Conservation (phyloP, 2,888 invertebrate genomes). For the Netelia fuscicornis region DNA sequence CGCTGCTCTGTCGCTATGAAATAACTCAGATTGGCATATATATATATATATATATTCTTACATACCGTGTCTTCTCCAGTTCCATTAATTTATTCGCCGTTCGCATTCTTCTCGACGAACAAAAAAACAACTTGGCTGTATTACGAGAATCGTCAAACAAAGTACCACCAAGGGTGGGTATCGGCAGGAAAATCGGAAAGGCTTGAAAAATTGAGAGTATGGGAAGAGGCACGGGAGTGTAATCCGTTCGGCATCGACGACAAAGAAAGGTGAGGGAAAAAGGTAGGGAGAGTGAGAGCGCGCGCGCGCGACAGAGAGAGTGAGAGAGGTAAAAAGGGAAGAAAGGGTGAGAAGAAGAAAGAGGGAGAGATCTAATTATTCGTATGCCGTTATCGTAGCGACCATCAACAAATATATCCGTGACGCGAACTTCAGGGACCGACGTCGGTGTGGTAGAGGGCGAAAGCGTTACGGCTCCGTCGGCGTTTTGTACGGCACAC, state of each 20-base stretch:
- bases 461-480: background rate
- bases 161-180: background rate
- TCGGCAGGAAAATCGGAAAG: background rate
- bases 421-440: slow-evolving; percentile 72
- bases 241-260: background rate
- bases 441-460: background rate
- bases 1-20: slow-evolving; percentile 34
- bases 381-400: slow-evolving; percentile 74
- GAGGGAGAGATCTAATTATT: slow-evolving; percentile 75
- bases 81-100: slow-evolving; percentile 13
- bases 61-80: background rate
- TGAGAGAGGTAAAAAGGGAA: background rate
- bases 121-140: slow-evolving; percentile 5
- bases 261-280: background rate
- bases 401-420: slow-evolving; percentile 73
- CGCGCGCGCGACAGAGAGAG: background rate
- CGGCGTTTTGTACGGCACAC: slow-evolving; percentile 1
- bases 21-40: slow-evolving; percentile 4
- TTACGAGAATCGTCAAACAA: slow-evolving; percentile 25
- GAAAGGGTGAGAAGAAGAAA: background rate
- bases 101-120: slow-evolving; percentile 19
- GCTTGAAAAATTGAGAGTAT: background rate
- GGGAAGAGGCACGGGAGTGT: background rate
- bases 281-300: background rate
- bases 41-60: slow-evolving; percentile 35